Evolutionary conservation across 2,888 invertebrate species (phyloP).

Genomic region (Oscheius sp.): DNA sequence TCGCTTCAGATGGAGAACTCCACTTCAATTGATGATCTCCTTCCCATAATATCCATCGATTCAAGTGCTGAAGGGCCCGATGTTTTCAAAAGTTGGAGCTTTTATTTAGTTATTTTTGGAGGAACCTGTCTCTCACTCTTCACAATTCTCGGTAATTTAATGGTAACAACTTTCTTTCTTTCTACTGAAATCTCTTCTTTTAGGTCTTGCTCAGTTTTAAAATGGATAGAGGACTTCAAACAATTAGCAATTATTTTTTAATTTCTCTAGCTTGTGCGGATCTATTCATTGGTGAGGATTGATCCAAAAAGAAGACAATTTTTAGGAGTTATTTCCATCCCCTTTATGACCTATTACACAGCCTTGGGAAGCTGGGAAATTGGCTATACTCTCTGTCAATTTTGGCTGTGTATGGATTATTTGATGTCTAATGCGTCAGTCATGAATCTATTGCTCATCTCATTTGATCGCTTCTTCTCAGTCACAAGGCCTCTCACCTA

Average conservation of each 20-base stretch:
- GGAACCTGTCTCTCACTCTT: conserved; percentile 12
- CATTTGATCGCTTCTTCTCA: conserved; percentile 80
- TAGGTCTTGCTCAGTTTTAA: conserved; percentile 96
- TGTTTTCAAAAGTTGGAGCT: not conserved
- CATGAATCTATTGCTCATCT: conserved; percentile 93
- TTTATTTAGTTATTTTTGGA: conserved; percentile 3
- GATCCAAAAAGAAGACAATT: not conserved
- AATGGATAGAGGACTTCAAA: conserved; percentile 96
- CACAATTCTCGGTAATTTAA: conserved; percentile 28
- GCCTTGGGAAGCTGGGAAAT: conserved; percentile 84
- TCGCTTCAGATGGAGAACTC: not conserved
- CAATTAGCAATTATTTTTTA: conserved; percentile 96
- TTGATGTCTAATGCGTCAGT: conserved; percentile 97
- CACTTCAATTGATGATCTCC: not conserved
- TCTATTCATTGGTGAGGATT: conserved; percentile 82
- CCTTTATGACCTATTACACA: conserved; percentile 90
- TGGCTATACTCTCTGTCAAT: conserved; percentile 80
- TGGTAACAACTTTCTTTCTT: conserved; percentile 17
- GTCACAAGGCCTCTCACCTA: conserved; percentile 87
- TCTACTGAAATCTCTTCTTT: conserved; percentile 73
- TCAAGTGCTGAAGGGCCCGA: not conserved
- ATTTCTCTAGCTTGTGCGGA: conserved; percentile 92
- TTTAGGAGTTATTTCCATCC: conserved; percentile 86
- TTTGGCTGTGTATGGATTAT: conserved; percentile 96
- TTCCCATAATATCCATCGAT: not conserved